phyloP scores from a whole-genome alignment of 2,797 vertebrate species.

The Otolemur crassicaudatus region DNA sequence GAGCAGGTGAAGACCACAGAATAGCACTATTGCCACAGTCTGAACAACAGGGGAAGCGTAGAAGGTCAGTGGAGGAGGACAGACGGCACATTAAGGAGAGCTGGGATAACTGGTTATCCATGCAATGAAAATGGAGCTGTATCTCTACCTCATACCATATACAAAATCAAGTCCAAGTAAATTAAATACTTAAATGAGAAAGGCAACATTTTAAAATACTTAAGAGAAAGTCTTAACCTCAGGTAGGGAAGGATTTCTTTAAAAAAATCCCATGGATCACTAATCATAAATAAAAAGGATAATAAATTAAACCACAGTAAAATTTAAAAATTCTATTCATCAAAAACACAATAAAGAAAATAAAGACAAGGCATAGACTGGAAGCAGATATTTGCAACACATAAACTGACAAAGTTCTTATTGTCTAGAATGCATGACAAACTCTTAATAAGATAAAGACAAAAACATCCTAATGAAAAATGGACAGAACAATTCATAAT shows the following conservation, averaged over 20 bases:
- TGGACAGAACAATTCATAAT: not conserved
- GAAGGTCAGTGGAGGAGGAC: not conserved
- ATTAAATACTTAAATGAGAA: not conserved
- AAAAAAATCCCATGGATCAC: not conserved
- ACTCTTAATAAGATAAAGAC: not conserved
- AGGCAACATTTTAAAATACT: not conserved
- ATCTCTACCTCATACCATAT: not conserved
- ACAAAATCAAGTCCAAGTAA: not conserved
- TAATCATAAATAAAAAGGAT: not conserved
- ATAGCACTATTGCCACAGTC: not conserved
- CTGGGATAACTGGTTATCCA: not conserved
- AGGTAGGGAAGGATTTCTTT: slow-evolving; percentile 16
- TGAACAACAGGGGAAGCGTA: not conserved
- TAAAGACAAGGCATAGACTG: not conserved
- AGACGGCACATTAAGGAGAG: not conserved
- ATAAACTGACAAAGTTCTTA: not conserved
- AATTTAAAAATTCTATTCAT: not conserved
- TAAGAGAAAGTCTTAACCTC: not conserved
- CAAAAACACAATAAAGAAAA: not conserved
- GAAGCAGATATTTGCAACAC: not conserved
- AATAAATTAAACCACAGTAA: slow-evolving; percentile 8
- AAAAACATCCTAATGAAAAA: not conserved
- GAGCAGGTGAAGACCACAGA: not conserved
- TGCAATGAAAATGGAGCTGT: not conserved
- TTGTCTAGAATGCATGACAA: not conserved